Evolutionary conservation across 2,888 invertebrate species (phyloP).

Genomic region (Metallyticus violacea): DNA sequence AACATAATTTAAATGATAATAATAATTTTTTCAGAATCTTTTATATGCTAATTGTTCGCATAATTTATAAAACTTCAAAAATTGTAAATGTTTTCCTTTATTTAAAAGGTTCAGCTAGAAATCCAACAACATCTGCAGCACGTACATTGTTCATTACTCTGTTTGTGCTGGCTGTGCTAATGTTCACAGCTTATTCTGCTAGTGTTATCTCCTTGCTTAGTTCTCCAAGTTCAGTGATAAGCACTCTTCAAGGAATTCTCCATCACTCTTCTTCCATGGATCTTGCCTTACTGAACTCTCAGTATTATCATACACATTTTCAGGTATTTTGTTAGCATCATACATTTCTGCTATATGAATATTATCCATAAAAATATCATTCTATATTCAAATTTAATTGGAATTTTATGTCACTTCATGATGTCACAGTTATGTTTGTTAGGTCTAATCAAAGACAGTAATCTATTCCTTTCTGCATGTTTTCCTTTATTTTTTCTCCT

Average conservation of each 20-base stretch:
- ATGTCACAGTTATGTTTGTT: too few species aligned
- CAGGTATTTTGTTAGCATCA: not conserved
- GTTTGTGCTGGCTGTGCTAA: conserved; percentile 30
- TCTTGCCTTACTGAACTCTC: conserved; percentile 20
- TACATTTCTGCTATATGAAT: too few species aligned
- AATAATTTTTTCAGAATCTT: too few species aligned
- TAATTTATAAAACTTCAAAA: too few species aligned
- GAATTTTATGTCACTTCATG: too few species aligned
- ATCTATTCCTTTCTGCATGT: too few species aligned
- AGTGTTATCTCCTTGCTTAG: conserved; percentile 32
- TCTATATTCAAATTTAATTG: not conserved
- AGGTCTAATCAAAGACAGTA: too few species aligned
- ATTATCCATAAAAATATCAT: not conserved
- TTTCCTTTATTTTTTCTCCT: too few species aligned
- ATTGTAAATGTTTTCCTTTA: too few species aligned
- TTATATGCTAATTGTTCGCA: too few species aligned
- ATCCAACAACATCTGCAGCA: conserved; percentile 31
- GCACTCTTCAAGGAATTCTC: conserved; percentile 11
- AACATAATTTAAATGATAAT: too few species aligned
- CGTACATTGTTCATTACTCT: conserved; percentile 29
- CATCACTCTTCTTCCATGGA: conserved; percentile 6
- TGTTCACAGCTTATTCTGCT: conserved; percentile 33
- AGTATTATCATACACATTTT: conserved; percentile 22
- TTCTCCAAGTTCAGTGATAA: conserved; percentile 9
- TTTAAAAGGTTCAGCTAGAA: conserved; percentile 23